These are phyloP conservation scores for Spodoptera littoralis DNA, from an alignment of 2,888 invertebrate genomes.

Conservation along the genomic window DNA sequence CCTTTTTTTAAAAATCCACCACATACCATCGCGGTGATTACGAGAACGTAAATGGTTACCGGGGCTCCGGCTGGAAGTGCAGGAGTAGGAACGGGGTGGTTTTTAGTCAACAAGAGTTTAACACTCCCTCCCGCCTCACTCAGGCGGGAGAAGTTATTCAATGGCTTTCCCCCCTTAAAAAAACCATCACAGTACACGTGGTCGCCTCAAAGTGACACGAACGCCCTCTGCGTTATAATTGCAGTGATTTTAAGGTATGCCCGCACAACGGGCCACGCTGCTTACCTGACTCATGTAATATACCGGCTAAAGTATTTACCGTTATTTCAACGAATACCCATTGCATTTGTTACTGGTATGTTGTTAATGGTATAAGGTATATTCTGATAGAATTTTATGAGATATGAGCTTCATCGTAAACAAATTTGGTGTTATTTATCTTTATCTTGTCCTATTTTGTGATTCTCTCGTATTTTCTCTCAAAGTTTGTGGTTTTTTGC, in stretches of 20 bases:
- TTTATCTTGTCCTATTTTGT: no score
- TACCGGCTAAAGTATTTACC: slow-evolving; percentile 60
- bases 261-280: slow-evolving; percentile 7
- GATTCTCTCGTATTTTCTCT: no score
- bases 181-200: background rate
- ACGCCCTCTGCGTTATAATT: slow-evolving; percentile 22
- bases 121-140: no score
- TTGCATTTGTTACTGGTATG: no score
- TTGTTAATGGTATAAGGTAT: slow-evolving; percentile 12
- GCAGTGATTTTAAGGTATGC: slow-evolving; percentile 19
- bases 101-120: no score
- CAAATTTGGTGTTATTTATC: no score
- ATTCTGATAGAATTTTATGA: background rate
- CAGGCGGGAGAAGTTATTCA: no score
- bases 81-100: no score
- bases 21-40: background rate
- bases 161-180: no score
- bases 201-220: slow-evolving; percentile 24
- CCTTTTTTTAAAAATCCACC: background rate
- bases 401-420: background rate
- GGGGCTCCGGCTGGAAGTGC: no score
- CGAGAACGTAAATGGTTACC: no score
- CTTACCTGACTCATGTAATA: slow-evolving; percentile 53
- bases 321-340: slow-evolving; percentile 49
- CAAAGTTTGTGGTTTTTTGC: no score